Base-by-base conservation (phyloP, 2,888 invertebrate genomes). In the Melipona bicolor region DNA sequence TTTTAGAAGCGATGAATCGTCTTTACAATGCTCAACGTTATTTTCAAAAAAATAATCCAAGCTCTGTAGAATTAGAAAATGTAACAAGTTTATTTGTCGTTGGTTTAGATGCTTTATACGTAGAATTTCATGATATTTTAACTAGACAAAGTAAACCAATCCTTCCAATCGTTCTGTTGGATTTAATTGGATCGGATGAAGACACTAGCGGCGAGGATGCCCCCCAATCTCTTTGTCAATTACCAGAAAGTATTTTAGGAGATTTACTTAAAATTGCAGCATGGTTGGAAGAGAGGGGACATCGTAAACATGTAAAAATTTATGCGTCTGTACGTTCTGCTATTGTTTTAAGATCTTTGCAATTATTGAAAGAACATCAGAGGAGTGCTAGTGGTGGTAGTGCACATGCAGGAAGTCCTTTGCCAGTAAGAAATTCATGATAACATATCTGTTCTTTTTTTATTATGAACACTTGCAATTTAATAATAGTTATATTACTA, bases 11-110 rank as follows among this genome's bases (percentile, higher is more conserved):
- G 3, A 96, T 99, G 94, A 97, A 97, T 91, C 97, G 97, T 90
- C 95, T 99, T 62, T 96, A 98, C 68, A 97, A 97, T 89, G 99
- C 99, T 4, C 97, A 98, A 93, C 97, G 97, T 72, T 99, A 99
- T 94, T 99, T 99, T 94, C 97, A 98, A 91, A 97, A 97, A 91
- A 97, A 98, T 93, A 99, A 98, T 94, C 97, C 98, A 0, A 98
- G 98, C 92, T 98, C 98, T 94, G 98, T 98, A 43, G 99, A 99
- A 94, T 95, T 99, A 76, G 98, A 98, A 93, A 99, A 99, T 95
- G 97, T 99, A 89, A 96, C 97, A 68, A 96, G 97, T 43, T 94
- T 97, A 74, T 98, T 97, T 91, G 97, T 97, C 90, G 96, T 97
- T 88, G 99, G 99, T 3, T 97, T 98, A 76, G 97, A 97, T 89